phyloP scores from a whole-genome alignment of 2,888 invertebrate genomes.

The Hirtodrosophila alboralis region DNA sequence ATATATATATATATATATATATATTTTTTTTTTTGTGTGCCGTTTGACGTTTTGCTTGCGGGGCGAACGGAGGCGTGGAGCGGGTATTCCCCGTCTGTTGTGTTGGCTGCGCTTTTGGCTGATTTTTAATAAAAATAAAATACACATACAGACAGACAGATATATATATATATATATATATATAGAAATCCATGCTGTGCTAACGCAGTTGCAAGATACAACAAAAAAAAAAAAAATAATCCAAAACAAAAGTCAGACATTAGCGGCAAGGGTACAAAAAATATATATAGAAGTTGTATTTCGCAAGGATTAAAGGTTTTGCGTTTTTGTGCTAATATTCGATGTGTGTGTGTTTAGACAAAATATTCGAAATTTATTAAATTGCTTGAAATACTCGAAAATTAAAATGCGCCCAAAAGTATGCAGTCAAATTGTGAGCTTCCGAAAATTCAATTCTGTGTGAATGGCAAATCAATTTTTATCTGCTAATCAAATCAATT shows the following conservation, averaged over 20 bases:
- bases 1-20: too few relatives aligned
- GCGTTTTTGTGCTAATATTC: too few relatives aligned
- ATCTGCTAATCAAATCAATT: too few relatives aligned
- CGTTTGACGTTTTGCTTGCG: conserved; percentile 63
- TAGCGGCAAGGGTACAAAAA: background rate
- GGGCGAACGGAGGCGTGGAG: too few relatives aligned
- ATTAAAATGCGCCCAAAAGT: too few relatives aligned
- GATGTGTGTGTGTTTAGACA: too few relatives aligned
- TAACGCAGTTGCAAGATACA: conserved; percentile 54
- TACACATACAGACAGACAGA: conserved; percentile 25
- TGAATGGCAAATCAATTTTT: too few relatives aligned
- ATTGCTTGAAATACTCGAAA: too few relatives aligned
- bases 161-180: background rate
- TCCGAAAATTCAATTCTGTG: too few relatives aligned
- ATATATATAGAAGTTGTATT: background rate
- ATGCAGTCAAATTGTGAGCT: background rate
- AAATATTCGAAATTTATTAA: too few relatives aligned
- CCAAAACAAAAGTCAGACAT: conserved; percentile 55
- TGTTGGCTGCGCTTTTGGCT: conserved; percentile 51
- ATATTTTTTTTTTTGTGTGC: conserved; percentile 43
- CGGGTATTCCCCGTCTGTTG: conserved; percentile 38
- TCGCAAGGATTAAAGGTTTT: conserved; percentile 14
- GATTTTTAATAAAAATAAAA: conserved; percentile 68
- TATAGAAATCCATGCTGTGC: conserved; percentile 9
- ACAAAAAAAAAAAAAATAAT: conserved; percentile 18